Evolutionary conservation across 2,888 invertebrate species (phyloP), one percentile per base, ranked within the genome.

Genomic region (Proisotoma minuta): DNA sequence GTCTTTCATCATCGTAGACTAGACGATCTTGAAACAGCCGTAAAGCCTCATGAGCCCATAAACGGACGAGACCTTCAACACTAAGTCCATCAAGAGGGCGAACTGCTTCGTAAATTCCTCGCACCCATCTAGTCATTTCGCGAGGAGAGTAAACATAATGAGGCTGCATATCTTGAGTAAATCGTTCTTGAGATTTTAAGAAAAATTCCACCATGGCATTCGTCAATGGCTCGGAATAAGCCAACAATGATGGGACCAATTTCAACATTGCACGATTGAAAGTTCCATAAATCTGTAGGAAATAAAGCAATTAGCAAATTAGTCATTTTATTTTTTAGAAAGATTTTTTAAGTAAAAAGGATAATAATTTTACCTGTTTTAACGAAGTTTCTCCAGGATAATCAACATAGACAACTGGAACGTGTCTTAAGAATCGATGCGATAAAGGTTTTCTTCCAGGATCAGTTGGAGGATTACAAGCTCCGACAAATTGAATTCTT

Each of bases 101-200:
- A 67, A 99, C 91, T 10, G 99, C 99, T 80, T 99, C 99, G 78
- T 96, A 97, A 73, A 99, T 99, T 69, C 99, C 99, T 66, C 99
- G 85, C 59, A 99, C 98, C 99, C 99, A 99, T 76, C 99, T 82
- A 0, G 99, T 99, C 94, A 99, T 93, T 81, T 99, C 99, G 76
- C 93, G 15, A 10, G 99, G 99, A 60, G 97, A 97, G 81, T 99
- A 99, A 0, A 99, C 97, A 78, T 99, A 99, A 80, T 99, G 99
- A 1, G 99, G 99, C 79, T 99, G 99, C 94, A 98, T 98, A 79
- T 99, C 99, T 80, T 98, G 98, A 0, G 99, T 99, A 79, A 99
- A 99, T 58, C 89, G 84, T 78, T 98, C 98, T 81, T 99, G 98
- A 3, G 97, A 97, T 4, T 89, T 85, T 58, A 98, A 83, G 81